These are phyloP conservation scores for Jacana jacana DNA, from an alignment of 2,113 vertebrate species.

Conservation along the genomic window DNA sequence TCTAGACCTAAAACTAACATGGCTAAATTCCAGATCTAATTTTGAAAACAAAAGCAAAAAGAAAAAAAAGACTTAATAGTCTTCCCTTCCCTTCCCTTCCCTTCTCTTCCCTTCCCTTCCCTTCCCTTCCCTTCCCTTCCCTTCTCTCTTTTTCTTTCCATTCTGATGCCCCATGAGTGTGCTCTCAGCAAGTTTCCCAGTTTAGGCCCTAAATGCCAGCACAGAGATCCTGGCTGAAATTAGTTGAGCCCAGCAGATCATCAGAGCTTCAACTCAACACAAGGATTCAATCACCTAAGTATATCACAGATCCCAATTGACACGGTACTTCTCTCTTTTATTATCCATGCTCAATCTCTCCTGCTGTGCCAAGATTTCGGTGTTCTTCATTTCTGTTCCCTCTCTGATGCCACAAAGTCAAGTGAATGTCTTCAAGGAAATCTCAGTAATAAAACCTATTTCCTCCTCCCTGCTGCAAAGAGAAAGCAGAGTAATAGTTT, in stretches of 20 bases:
- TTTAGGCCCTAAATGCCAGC: neutral
- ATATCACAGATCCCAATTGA: constrained; percentile 27
- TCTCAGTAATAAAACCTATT: constrained; percentile 56
- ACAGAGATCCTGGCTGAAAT: neutral
- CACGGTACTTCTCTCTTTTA: constrained; percentile 13
- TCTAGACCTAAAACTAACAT: neutral
- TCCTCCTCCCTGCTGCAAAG: constrained; percentile 35
- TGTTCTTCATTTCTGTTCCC: constrained; percentile 41
- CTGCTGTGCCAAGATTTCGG: constrained; percentile 49
- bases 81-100: neutral
- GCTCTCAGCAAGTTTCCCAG: neutral
- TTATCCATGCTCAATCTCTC: neutral
- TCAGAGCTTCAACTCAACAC: neutral
- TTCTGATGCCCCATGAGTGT: neutral
- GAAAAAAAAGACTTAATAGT: neutral
- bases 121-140: neutral
- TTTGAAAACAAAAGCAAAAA: neutral
- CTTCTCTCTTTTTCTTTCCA: neutral
- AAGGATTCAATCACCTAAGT: constrained; percentile 53
- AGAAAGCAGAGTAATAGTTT: constrained; percentile 55
- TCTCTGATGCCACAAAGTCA: constrained; percentile 57
- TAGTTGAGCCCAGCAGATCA: neutral
- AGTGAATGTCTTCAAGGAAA: constrained; percentile 62
- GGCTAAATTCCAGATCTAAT: neutral
- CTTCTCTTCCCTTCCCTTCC: too few relatives aligned